Base-by-base conservation (phyloP, 2,113 vertebrate genomes). In the Chloebia gouldiae region DNA sequence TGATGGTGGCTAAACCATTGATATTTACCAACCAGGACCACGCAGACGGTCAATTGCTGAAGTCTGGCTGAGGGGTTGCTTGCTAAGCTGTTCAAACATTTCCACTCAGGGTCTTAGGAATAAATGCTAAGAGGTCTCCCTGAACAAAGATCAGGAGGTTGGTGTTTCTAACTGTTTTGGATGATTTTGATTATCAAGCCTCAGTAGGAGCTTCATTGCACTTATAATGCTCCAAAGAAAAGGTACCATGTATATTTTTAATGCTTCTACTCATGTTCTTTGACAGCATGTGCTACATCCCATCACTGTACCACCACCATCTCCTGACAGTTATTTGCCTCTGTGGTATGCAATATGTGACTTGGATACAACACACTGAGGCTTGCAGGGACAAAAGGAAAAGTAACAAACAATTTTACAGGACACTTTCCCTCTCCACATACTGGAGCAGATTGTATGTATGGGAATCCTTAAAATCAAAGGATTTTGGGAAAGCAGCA, bases 241-340 rank as follows among this genome's bases (percentile, higher is more conserved):
- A 72, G 9, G 27, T 30, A 60, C 8, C 20, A 12, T 13, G 21
- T 20, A 9, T 53, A 47, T 56, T 78, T 71, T 45, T 45, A 37
- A 53, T 47, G 27, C 23, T 84, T n/a, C 44, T 45, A 24, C 51
- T 27, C 15, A 9, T 0, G 0, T 5, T 61, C 10, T 66, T 51
- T 27, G 16, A 65, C 50, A 31, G 15, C 39, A 33, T 0, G 1
- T 20, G 27, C 21, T 44, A 23, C 22, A 33, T 40, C 19, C 37
- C n/a, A 11, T 3, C 17, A 37, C 47, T 2, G 4, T 2, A 16
- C 42, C 51, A 13, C 1, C 20, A 13, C 35, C 61, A 27, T 3
- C 23, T 61, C 28, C 42, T 11, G 64, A 47, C 1, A 15, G 15
- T n/a, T 63, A 24, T 20, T 49, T 44, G 8, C 15, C 37, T 63